A percentile compares a stretch with the other conserved stretches of the same genome.
These are phyloP conservation scores for Isotomurus palustris DNA, from an alignment of 2,888 invertebrate genomes.

Conservation along the genomic window DNA sequence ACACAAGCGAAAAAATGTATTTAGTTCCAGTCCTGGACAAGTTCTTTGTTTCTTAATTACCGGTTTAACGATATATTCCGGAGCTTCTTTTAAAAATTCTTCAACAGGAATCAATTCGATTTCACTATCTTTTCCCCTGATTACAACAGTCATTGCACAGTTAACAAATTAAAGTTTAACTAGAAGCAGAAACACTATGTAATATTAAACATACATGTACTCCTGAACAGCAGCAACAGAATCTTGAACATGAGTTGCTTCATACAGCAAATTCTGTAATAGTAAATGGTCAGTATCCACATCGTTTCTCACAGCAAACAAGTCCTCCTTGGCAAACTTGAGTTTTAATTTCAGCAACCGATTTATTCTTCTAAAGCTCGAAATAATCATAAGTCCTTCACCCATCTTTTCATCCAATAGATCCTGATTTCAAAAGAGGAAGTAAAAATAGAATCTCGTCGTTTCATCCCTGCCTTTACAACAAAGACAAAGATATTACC, in stretches of 20 bases:
- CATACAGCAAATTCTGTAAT: constrained; percentile 88
- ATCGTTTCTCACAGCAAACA: constrained; percentile 54
- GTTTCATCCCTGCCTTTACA: constrained; percentile 19
- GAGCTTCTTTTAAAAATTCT: constrained; percentile 77
- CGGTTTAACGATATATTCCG: constrained; percentile 62
- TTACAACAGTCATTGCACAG: constrained; percentile 30
- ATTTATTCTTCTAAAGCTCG: constrained; percentile 33
- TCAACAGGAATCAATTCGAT: constrained; percentile 79
- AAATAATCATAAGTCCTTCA: constrained; percentile 29
- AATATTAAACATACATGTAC: constrained; percentile 61
- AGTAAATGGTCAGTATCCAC: constrained; percentile 86
- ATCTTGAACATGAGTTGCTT: constrained; percentile 85
- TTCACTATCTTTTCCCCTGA: constrained; percentile 83
- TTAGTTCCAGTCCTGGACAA: too few relatives aligned
- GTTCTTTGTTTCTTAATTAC: constrained; percentile 51
- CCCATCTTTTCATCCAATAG: constrained; percentile 21
- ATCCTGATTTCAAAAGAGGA: constrained; percentile 14
- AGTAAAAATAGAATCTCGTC: not conserved
- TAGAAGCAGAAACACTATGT: not conserved
- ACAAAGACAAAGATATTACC: too few relatives aligned
- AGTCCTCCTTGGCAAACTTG: constrained; percentile 39
- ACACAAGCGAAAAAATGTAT: too few relatives aligned
- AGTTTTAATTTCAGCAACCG: constrained; percentile 38
- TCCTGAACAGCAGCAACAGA: constrained; percentile 93
- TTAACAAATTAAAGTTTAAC: not conserved